Conservation (phyloP, 2,113 vertebrate genomes). For the Mesoclemmys tuberculata region DNA sequence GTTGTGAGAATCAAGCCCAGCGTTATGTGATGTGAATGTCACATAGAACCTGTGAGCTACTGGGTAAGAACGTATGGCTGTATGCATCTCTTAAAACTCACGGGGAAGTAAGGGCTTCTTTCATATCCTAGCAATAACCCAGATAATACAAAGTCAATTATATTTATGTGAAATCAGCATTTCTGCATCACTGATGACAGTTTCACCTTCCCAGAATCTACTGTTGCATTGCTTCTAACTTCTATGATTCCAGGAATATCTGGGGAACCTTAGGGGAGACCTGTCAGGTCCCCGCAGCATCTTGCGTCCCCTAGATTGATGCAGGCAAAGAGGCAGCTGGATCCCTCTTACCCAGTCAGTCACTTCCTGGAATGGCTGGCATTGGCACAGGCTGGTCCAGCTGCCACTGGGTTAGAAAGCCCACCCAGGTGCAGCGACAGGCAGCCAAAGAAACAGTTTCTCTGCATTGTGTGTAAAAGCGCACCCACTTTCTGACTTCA, state of each 20-base stretch:
- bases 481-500: not conserved
- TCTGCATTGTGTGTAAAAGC: not conserved
- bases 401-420: not conserved
- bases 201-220: not conserved
- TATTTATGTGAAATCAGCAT: not conserved
- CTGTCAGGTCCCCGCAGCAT: not conserved
- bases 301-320: not conserved
- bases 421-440: not conserved
- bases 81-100: not conserved
- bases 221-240: not conserved
- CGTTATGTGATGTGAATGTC: not conserved
- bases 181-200: not conserved
- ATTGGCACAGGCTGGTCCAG: not conserved
- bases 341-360: not conserved
- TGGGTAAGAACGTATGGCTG: not conserved
- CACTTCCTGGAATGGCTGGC: not conserved
- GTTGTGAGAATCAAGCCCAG: not conserved
- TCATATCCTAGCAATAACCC: not conserved
- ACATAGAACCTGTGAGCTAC: not conserved
- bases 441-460: not conserved
- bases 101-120: not conserved
- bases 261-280: not conserved
- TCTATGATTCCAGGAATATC: not conserved
- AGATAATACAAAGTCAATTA: not conserved
- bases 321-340: not conserved